phyloP scores from a whole-genome alignment of 2,113 vertebrate species.

The Cervus canadensis region DNA sequence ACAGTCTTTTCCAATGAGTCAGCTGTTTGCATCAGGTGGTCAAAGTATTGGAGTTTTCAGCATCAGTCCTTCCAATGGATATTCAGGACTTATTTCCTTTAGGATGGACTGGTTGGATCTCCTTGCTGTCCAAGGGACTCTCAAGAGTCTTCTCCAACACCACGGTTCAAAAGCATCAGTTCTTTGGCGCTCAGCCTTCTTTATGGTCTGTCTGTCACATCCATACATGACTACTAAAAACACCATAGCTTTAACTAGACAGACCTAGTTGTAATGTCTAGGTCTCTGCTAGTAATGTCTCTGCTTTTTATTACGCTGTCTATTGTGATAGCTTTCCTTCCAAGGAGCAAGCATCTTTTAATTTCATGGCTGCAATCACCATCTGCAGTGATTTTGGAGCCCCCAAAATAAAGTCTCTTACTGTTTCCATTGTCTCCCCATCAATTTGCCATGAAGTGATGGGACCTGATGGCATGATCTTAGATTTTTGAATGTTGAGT shows the following conservation, averaged over 20 bases:
- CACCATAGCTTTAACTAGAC: not conserved
- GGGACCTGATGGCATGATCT: not conserved
- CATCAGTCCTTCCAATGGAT: not conserved
- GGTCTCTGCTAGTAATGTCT: not conserved
- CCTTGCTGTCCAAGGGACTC: not conserved
- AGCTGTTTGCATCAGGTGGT: not conserved
- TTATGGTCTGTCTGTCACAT: not conserved
- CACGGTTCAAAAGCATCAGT: not conserved
- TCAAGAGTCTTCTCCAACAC: not conserved
- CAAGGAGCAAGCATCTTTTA: not conserved
- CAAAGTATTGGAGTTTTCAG: not conserved
- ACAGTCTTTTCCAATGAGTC: not conserved
- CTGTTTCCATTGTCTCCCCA: not conserved
- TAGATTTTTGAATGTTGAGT: not conserved
- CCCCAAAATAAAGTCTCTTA: not conserved
- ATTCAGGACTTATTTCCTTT: not conserved
- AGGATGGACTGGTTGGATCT: not conserved
- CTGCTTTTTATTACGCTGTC: not conserved
- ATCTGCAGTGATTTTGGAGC: not conserved
- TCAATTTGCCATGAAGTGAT: not conserved
- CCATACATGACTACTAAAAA: not conserved
- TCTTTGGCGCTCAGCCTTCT: not conserved
- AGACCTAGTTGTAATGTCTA: not conserved
- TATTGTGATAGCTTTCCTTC: not conserved
- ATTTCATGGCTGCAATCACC: not conserved